Conservation (phyloP, 2,888 invertebrate species). For the Strigamia maritima region DNA sequence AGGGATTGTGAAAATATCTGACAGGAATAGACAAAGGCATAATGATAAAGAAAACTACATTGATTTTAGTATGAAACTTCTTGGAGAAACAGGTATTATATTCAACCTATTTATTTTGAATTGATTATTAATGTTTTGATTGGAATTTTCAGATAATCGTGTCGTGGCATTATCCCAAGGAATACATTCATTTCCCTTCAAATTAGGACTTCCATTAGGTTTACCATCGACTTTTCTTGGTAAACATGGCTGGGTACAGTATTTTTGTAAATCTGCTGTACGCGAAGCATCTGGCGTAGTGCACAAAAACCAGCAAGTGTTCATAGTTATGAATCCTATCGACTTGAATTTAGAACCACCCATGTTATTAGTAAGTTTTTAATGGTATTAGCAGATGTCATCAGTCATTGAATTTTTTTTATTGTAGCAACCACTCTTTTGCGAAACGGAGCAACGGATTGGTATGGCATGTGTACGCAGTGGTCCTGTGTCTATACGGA, state of each 20-base stretch:
- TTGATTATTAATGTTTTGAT: conserved; percentile 12
- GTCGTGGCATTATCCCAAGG: conserved; percentile 71
- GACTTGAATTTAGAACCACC: conserved; percentile 87
- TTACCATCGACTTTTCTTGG: conserved; percentile 89
- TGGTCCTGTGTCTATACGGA: conserved; percentile 80
- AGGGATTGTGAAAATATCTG: conserved; percentile 82
- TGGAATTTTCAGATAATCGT: conserved; percentile 40
- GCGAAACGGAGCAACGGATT: conserved; percentile 85
- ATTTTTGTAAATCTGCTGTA: conserved; percentile 85
- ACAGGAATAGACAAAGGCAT: conserved; percentile 76
- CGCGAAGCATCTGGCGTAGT: conserved; percentile 83
- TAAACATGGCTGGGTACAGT: conserved; percentile 92
- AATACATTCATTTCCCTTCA: conserved; percentile 92
- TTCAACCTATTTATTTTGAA: not conserved
- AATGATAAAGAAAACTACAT: conserved; percentile 92
- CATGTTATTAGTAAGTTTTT: conserved; percentile 71
- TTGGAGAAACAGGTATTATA: conserved; percentile 74
- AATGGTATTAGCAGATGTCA: not conserved
- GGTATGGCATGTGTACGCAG: conserved; percentile 84
- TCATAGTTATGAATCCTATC: conserved; percentile 93
- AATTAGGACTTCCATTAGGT: conserved; percentile 82
- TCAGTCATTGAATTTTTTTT: conserved; percentile 41
- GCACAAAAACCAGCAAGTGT: conserved; percentile 94
- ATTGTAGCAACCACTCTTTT: conserved; percentile 76
- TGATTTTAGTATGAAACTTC: conserved; percentile 86